These are phyloP conservation scores for Alouatta palliata DNA, from an alignment of 2,113 vertebrate genomes.

Conservation along the genomic window DNA sequence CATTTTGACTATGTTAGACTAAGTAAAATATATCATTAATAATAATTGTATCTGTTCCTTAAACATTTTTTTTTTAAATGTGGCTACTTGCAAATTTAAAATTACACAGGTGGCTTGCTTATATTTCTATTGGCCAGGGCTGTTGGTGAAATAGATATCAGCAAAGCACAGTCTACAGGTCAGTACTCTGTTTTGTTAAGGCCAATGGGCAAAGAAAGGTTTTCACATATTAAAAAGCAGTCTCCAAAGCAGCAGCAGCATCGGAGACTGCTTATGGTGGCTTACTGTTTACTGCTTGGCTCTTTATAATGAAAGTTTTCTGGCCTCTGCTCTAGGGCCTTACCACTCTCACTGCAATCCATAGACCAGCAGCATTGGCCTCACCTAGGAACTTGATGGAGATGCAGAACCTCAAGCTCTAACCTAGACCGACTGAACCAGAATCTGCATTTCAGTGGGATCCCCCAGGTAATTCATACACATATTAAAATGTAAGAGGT, in stretches of 20 bases:
- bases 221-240: neutral
- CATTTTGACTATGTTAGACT: neutral
- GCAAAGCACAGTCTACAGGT: neutral
- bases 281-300: neutral
- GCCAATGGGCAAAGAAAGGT: neutral
- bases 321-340: neutral
- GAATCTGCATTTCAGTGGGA: neutral
- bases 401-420: neutral
- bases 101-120: neutral
- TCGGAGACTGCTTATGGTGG: neutral
- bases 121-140: neutral
- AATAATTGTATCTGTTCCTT: neutral
- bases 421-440: neutral
- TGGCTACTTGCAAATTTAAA: neutral
- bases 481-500: neutral
- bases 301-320: neutral
- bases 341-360: too few species aligned
- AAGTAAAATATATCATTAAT: neutral
- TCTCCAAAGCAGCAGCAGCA: neutral
- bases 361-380: neutral
- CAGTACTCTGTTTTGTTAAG: neutral
- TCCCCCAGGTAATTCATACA: neutral
- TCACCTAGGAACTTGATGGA: neutral
- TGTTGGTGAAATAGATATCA: neutral
- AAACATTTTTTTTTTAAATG: neutral